A percentile compares a stretch with the other conserved stretches of the same genome.
Conservation (phyloP, 2,113 vertebrate genomes). For the Benitochromis conjunctus region DNA sequence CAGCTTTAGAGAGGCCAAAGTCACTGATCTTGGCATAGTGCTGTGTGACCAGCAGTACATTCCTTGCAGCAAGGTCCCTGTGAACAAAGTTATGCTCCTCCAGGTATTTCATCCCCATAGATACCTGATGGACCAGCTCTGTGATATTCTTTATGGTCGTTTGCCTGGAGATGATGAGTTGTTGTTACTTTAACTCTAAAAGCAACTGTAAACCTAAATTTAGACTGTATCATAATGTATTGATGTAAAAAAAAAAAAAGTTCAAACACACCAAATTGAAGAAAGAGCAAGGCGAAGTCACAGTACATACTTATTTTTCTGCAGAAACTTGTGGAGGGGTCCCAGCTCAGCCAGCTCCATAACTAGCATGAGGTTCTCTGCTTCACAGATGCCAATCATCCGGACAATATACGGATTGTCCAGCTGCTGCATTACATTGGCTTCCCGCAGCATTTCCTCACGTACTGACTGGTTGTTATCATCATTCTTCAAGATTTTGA, state of each 20-base stretch:
- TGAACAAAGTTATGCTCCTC: slow-evolving; percentile 96
- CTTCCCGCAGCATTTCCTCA: slow-evolving; percentile 88
- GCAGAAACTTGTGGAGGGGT: slow-evolving; percentile 89
- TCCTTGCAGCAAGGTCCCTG: slow-evolving; percentile 93
- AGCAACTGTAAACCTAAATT: not conserved
- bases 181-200: not conserved
- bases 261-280: not conserved
- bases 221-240: not conserved
- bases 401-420: slow-evolving; percentile 97
- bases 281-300: not conserved
- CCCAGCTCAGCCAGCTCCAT: slow-evolving; percentile 98
- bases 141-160: slow-evolving; percentile 87
- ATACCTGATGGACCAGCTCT: slow-evolving; percentile 94
- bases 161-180: slow-evolving; percentile 69
- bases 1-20: slow-evolving; percentile 96
- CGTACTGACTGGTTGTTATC: slow-evolving; percentile 80
- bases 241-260: not conserved
- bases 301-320: slow-evolving; percentile 83
- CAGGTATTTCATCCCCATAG: slow-evolving; percentile 97
- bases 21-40: slow-evolving; percentile 99
- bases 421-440: slow-evolving; percentile 93
- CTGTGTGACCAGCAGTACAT: slow-evolving; percentile 92
- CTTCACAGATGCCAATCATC: slow-evolving; percentile 97
- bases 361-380: slow-evolving; percentile 93
- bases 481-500: slow-evolving; percentile 94